Percentiles rank a stretch among this genome's conserved stretches.
phyloP scores from a whole-genome alignment of 1,140 invertebrate genomes.

The Drosophila carrolli region DNA sequence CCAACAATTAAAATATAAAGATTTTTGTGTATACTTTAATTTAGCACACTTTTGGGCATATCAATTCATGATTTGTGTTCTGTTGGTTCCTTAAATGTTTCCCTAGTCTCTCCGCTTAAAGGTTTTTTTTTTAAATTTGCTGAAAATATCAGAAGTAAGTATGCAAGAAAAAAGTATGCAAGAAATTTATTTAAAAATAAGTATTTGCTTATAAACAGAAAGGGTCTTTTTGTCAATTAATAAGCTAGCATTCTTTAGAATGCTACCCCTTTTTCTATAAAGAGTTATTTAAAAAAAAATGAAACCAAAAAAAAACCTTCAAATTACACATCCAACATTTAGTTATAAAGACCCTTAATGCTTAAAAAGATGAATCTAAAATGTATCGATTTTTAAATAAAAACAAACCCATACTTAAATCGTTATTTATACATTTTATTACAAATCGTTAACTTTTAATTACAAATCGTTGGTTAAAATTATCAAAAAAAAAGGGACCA shows the following conservation, averaged over 20 bases:
- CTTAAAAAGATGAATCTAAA: too few relatives aligned
- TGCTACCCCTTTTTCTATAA: background rate
- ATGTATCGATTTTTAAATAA: background rate
- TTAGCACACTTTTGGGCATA: constrained; percentile 25
- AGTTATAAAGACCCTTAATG: too few relatives aligned
- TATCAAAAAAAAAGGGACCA: constrained; percentile 34
- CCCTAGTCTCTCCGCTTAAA: too few relatives aligned
- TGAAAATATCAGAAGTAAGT: background rate
- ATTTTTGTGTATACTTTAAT: background rate
- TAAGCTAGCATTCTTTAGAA: too few relatives aligned
- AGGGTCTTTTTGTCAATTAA: too few relatives aligned
- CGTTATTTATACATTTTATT: constrained; percentile 33
- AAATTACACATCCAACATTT: too few relatives aligned
- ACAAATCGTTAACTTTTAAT: constrained; percentile 20
- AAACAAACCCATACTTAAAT: background rate
- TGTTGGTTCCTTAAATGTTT: background rate
- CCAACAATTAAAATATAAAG: background rate
- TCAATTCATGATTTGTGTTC: background rate
- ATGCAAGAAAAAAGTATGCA: too few relatives aligned
- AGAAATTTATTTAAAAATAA: too few relatives aligned
- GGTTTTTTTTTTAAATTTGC: background rate
- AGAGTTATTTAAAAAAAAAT: background rate
- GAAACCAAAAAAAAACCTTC: too few relatives aligned
- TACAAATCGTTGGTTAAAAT: constrained; percentile 32
- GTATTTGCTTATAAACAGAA: too few relatives aligned